A percentile compares a stretch with the other conserved stretches of the same genome.
Conservation (phyloP, 1,140 invertebrate genomes). For the Idris sp. region DNA sequence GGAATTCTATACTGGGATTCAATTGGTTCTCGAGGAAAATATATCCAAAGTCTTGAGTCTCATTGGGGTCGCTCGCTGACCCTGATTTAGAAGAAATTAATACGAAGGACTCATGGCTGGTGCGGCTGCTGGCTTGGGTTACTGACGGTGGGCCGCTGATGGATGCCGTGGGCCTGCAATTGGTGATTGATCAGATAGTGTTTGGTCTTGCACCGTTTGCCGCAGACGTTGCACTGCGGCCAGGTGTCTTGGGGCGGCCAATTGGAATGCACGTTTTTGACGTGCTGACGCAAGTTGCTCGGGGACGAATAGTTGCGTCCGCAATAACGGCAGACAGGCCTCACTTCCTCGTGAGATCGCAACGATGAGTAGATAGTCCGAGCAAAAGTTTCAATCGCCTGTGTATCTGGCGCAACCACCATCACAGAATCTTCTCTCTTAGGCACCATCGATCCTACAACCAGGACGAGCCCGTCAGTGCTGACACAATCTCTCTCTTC, state of each 20-base stretch:
- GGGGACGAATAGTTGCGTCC: constrained; percentile 84
- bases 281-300: constrained; percentile 85
- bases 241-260: constrained; percentile 83
- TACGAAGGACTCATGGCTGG: constrained; percentile 70
- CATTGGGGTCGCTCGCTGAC: too few species aligned
- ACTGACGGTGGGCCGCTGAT: constrained; percentile 78
- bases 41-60: too few species aligned
- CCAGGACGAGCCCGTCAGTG: constrained; percentile 76
- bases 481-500: constrained; percentile 27
- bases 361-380: constrained; percentile 73
- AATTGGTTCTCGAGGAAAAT: too few species aligned
- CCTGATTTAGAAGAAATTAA: too few species aligned
- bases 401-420: constrained; percentile 73
- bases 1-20: too few species aligned
- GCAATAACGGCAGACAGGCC: constrained; percentile 84
- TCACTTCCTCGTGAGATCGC: constrained; percentile 69
- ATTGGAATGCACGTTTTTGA: constrained; percentile 85
- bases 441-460: constrained; percentile 78
- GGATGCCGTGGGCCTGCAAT: constrained; percentile 85
- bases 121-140: constrained; percentile 65
- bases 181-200: constrained; percentile 88
- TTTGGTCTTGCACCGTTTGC: constrained; percentile 87
- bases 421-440: constrained; percentile 73
- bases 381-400: constrained; percentile 74
- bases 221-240: constrained; percentile 85